These are phyloP conservation scores for Neotoxoptera formosana DNA, from an alignment of 1,140 invertebrate species.

Conservation along the genomic window DNA sequence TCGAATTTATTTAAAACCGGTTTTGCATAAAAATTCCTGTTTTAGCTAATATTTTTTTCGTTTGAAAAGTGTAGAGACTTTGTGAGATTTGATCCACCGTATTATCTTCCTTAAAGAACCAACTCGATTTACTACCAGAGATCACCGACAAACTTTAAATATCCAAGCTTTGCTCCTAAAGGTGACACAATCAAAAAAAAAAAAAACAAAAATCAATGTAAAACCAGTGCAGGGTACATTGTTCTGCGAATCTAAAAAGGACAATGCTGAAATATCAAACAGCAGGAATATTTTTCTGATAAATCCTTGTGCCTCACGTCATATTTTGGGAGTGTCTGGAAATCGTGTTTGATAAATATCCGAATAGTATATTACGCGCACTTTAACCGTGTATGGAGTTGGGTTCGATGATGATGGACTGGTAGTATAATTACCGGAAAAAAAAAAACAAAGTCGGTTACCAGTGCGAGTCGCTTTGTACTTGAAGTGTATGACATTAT, in stretches of 20 bases:
- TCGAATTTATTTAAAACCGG: not conserved
- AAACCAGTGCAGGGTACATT: not conserved
- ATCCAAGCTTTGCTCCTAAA: not conserved
- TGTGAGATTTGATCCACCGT: too few species aligned
- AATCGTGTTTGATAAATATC: not conserved
- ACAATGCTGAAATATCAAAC: not conserved
- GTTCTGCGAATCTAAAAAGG: not conserved
- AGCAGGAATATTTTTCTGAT: not conserved
- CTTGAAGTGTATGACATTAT: not conserved
- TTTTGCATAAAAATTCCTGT: not conserved
- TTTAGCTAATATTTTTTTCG: too few species aligned
- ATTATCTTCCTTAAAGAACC: too few species aligned
- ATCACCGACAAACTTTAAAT: too few species aligned
- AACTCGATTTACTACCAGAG: too few species aligned
- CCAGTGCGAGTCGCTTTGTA: not conserved
- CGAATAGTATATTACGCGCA: not conserved
- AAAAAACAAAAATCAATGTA: not conserved
- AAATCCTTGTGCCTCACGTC: not conserved
- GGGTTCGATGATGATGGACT: not conserved
- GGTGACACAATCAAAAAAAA: not conserved
- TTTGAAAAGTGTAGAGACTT: too few species aligned
- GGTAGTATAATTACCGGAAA: constrained; percentile 14
- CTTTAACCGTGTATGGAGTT: not conserved
- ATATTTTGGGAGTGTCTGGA: not conserved
- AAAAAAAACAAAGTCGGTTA: not conserved